A percentile compares a stretch with the other conserved stretches of the same genome.
phyloP scores from a whole-genome alignment of 2,797 vertebrate genomes.

The Yasuhikotakia modesta region DNA sequence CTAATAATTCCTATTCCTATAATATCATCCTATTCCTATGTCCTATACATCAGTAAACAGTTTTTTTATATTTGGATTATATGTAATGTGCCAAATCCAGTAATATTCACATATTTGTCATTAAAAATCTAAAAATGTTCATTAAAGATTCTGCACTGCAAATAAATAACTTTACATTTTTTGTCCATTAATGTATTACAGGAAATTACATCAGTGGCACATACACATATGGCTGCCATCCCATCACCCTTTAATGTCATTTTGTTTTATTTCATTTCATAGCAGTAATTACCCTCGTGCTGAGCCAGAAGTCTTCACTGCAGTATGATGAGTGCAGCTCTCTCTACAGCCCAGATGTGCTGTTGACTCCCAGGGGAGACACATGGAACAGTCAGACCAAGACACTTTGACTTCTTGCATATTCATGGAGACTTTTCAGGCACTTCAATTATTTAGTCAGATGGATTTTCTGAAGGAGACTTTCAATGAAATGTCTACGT shows the following conservation, averaged over 20 bases:
- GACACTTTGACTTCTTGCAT: conserved; percentile 26
- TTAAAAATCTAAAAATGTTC: background rate
- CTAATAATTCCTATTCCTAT: too few species aligned
- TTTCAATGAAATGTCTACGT: background rate
- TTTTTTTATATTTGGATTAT: too few species aligned
- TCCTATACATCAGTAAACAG: too few species aligned
- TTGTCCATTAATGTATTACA: background rate
- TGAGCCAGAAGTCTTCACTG: conserved; percentile 14
- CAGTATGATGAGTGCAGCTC: background rate
- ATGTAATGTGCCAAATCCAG: background rate
- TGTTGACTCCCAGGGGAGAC: conserved; percentile 11
- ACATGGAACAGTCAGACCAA: conserved; percentile 17
- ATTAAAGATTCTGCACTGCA: background rate
- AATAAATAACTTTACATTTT: background rate
- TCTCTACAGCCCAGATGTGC: conserved; percentile 20
- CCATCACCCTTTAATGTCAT: conserved; percentile 20
- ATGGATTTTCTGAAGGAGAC: conserved; percentile 8
- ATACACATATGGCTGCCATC: background rate
- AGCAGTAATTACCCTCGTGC: conserved; percentile 26
- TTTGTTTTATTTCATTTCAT: background rate
- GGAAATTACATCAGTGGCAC: conserved; percentile 8
- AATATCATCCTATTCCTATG: too few species aligned
- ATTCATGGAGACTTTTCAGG: conserved; percentile 23
- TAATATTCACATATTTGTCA: background rate
- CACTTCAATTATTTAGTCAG: conserved; percentile 35